Evolutionary conservation across 2,797 vertebrate genomes (phyloP).

Genomic region (Clarias laeviceps): DNA sequence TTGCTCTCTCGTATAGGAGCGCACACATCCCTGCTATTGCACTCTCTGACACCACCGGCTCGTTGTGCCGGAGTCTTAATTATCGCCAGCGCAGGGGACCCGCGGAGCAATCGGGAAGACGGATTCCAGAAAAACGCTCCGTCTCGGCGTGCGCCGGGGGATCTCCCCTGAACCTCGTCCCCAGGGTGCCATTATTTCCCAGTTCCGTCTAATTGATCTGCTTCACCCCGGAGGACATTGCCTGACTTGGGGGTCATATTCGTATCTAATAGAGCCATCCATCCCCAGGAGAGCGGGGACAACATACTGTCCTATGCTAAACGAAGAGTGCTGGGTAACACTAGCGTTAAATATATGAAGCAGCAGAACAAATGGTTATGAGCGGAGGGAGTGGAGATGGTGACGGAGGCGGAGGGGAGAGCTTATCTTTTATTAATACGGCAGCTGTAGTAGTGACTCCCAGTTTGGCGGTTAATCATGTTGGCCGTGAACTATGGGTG

Average conservation of each 20-base stretch:
- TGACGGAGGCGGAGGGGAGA: constrained; percentile 34
- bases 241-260: constrained; percentile 50
- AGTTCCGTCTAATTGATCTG: constrained; percentile 58
- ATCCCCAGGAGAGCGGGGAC: constrained; percentile 7
- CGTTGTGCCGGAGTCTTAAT: constrained; percentile 45
- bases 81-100: constrained; percentile 39
- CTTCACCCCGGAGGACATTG: constrained; percentile 42
- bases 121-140: constrained; percentile 23
- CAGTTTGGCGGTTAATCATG: constrained; percentile 78
- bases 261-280: constrained; percentile 53
- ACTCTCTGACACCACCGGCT: constrained; percentile 22
- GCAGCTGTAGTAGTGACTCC: constrained; percentile 75
- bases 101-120: constrained; percentile 41
- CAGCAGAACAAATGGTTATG: constrained; percentile 58
- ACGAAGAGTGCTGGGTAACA: constrained; percentile 61
- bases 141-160: constrained; percentile 23
- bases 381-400: constrained; percentile 48
- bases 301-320: constrained; percentile 51
- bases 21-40: constrained; percentile 27
- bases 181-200: constrained; percentile 56
- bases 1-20: constrained; percentile 37
- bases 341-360: constrained; percentile 59
- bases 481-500: constrained; percentile 75
- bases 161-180: constrained; percentile 46
- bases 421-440: constrained; percentile 82